A percentile compares a stretch with the other conserved stretches of the same genome.
Evolutionary conservation across 2,888 invertebrate species (phyloP).

Genomic region (Hypsopygia costalis): DNA sequence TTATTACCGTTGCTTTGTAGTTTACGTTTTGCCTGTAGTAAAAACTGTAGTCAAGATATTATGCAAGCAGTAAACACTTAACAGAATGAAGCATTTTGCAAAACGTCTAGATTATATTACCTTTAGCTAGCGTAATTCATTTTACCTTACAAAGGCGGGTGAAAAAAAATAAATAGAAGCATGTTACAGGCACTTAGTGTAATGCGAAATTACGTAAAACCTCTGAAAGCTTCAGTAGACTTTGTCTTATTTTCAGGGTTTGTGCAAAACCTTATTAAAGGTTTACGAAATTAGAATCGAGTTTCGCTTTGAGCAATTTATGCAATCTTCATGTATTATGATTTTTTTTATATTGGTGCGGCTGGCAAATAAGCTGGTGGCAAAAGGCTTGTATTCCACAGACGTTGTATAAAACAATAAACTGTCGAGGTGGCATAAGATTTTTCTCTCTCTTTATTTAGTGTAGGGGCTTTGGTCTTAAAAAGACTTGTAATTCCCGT

Average conservation of each 20-base stretch:
- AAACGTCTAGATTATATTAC: background rate
- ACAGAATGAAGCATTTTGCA: background rate
- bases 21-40: no score
- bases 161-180: background rate
- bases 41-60: no score
- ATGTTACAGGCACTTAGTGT: constrained; percentile 1
- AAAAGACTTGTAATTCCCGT: no score
- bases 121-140: background rate
- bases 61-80: background rate
- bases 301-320: background rate
- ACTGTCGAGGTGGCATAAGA: no score
- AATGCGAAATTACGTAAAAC: background rate
- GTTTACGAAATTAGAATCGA: background rate
- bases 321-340: background rate
- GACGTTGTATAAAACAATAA: no score
- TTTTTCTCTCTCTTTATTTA: no score
- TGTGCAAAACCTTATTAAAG: background rate
- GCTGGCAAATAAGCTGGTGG: no score
- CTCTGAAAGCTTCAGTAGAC: background rate
- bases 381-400: no score
- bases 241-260: background rate
- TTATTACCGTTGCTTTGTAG: no score
- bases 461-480: no score
- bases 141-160: background rate
- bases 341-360: background rate